A percentile compares a stretch with the other conserved stretches of the same genome.
Conservation (phyloP, 2,888 invertebrate genomes). For the Hipparchia sbordonii region DNA sequence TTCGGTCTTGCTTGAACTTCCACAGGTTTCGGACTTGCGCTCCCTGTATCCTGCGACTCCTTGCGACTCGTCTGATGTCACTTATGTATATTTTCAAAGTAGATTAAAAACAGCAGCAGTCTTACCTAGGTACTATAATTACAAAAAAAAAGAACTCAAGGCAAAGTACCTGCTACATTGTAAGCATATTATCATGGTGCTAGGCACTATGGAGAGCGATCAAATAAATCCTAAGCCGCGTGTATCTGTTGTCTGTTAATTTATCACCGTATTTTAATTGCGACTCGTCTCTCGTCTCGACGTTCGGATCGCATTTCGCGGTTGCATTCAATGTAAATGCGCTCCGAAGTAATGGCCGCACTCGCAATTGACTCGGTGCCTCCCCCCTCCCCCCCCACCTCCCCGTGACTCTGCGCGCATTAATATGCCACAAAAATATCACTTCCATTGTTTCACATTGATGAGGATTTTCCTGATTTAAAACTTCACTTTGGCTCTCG, state of each 20-base stretch:
- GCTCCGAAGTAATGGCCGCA: constrained; percentile 21
- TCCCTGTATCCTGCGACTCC: too few species aligned
- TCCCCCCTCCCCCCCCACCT: background rate
- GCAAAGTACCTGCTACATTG: too few species aligned
- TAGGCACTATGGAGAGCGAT: background rate
- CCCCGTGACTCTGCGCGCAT: background rate
- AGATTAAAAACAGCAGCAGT: too few species aligned
- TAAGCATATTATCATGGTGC: background rate
- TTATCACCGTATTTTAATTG: constrained; percentile 14
- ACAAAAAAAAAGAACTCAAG: too few species aligned
- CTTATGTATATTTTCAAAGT: too few species aligned
- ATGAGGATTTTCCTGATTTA: background rate
- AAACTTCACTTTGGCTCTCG: background rate
- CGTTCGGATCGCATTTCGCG: constrained; percentile 1
- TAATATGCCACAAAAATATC: background rate
- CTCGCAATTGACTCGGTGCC: constrained; percentile 30
- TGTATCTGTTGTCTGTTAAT: background rate
- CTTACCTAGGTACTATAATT: too few species aligned
- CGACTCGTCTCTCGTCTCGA: background rate
- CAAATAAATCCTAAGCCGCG: background rate
- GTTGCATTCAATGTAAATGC: constrained; percentile 18
- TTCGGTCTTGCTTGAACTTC: background rate
- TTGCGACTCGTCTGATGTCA: too few species aligned
- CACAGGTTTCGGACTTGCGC: too few species aligned
- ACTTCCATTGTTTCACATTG: background rate